These are phyloP conservation scores for Andrena marginata DNA, from an alignment of 2,888 invertebrate genomes.

Conservation along the genomic window DNA sequence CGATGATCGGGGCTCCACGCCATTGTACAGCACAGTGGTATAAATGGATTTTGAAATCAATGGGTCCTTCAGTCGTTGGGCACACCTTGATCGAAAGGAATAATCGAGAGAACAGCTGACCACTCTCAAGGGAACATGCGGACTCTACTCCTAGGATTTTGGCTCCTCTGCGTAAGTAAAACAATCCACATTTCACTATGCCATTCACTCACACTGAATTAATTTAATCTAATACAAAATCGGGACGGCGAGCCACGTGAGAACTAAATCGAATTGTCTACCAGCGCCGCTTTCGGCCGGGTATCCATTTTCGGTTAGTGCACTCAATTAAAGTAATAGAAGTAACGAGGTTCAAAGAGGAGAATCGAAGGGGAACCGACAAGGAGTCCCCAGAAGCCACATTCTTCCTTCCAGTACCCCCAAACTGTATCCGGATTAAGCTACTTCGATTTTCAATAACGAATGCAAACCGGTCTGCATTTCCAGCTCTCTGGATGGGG, in stretches of 20 bases:
- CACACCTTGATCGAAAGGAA: conserved; percentile 21
- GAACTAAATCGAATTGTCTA: not conserved
- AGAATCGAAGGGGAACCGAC: not conserved
- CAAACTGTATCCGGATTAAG: not conserved
- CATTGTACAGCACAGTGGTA: conserved; percentile 68
- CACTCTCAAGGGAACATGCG: conserved; percentile 58
- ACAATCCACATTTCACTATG: not conserved
- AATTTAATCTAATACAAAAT: not conserved
- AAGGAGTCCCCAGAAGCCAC: too few relatives aligned
- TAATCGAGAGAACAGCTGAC: conserved; percentile 21
- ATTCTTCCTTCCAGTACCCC: not conserved
- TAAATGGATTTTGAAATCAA: conserved; percentile 78
- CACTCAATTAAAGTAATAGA: conserved; percentile 6
- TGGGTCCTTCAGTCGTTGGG: conserved; percentile 72
- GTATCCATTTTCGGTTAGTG: conserved; percentile 10
- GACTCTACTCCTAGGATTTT: conserved; percentile 53
- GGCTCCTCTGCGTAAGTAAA: conserved; percentile 75
- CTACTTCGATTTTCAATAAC: not conserved
- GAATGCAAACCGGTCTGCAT: conserved; percentile 20
- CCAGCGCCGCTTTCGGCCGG: not conserved
- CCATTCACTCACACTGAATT: not conserved
- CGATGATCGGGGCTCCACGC: conserved; percentile 52
- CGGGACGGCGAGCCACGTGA: not conserved
- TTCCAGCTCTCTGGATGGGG: conserved; percentile 72
- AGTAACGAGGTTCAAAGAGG: not conserved